Evolutionary conservation across 2,888 invertebrate species (phyloP), one percentile per base, ranked within the genome.

Genomic region (Zygothrica quintamaculata): DNA sequence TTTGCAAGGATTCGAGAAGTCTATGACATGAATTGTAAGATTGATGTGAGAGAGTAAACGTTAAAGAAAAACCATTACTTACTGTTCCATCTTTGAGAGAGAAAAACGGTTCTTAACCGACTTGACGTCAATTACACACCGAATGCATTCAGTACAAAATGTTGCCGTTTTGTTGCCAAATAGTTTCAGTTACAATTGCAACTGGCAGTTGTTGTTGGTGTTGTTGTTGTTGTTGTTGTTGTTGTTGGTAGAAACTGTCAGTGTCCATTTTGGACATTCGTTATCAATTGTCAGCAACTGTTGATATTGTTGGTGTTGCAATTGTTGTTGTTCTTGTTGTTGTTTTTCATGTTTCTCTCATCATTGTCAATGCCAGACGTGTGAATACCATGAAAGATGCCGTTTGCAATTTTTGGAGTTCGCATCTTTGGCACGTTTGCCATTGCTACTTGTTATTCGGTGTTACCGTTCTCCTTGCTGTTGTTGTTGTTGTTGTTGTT

Each of bases 351-450:
- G 33, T 7, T 13, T 29, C 9, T 31, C 15, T 18, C 56, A 62
- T 61, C 56, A 52, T 69, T 69, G 65, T 70, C 71, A 69, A 47
- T 33, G 46, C 8, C 50, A 59, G 65, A 53, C 58, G 65, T 65
- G 69, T 59, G 66, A 59, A 65, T 77, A 69, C 47, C 61, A 59
- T 48, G 58, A 52, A 61, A 65, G 65, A 65, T 57, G 64, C 59
- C 47, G 57, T 43, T 50, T 46, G 34, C 43, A 74, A 13, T 44
- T 51, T 47, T 46, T 39, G 42, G 22, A 60, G 59, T 60, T 58
- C 59, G 71, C 79, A 72, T 71, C 79, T 81, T 74, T 60, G 77
- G 61, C 77, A 81, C 75, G 79, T 71, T 61, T 67, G 56, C 22
- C 60, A 36, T 47, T 43, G n/a, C 65, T 47, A 13, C 62, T 51